These are phyloP conservation scores for Clarias fuscus DNA, from an alignment of 2,797 vertebrate species.

Conservation along the genomic window DNA sequence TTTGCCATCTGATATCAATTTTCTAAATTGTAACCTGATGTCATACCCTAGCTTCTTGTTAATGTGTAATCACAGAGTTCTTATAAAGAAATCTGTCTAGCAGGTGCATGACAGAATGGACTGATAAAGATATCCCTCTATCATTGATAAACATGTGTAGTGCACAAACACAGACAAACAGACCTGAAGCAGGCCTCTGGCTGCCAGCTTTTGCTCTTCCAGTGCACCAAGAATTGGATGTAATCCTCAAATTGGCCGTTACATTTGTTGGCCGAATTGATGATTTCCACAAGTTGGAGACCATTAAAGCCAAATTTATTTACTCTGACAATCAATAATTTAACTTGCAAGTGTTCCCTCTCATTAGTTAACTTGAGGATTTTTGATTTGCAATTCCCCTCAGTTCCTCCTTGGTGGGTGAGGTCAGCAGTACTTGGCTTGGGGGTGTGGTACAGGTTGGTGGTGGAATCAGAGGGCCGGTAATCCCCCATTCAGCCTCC, in stretches of 20 bases:
- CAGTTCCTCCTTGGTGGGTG: conserved; percentile 66
- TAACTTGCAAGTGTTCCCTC: conserved; percentile 64
- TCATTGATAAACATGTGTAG: conserved; percentile 50
- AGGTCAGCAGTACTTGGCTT: conserved; percentile 75
- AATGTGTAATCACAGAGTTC: conserved; percentile 61
- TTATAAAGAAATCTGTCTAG: conserved; percentile 54
- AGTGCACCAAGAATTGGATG: background rate
- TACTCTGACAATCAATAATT: conserved; percentile 58
- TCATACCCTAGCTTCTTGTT: conserved; percentile 65
- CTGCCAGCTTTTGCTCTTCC: conserved; percentile 2
- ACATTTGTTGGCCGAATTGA: background rate
- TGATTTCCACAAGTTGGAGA: conserved; percentile 59
- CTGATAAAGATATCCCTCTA: conserved; percentile 56
- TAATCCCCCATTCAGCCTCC: conserved; percentile 76
- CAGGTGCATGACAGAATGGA: conserved; percentile 70
- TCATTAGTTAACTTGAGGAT: conserved; percentile 55
- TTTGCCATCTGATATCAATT: conserved; percentile 72
- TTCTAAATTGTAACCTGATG: conserved; percentile 61
- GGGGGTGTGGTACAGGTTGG: conserved; percentile 67
- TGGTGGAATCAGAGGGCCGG: conserved; percentile 36
- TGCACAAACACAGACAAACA: conserved; percentile 20
- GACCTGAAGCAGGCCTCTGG: background rate
- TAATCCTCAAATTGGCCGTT: conserved; percentile 1
- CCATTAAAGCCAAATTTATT: conserved; percentile 54
- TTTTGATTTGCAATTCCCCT: conserved; percentile 11